These are phyloP conservation scores for Oreortyx pictus DNA, from an alignment of 2,797 vertebrate species.

Conservation along the genomic window DNA sequence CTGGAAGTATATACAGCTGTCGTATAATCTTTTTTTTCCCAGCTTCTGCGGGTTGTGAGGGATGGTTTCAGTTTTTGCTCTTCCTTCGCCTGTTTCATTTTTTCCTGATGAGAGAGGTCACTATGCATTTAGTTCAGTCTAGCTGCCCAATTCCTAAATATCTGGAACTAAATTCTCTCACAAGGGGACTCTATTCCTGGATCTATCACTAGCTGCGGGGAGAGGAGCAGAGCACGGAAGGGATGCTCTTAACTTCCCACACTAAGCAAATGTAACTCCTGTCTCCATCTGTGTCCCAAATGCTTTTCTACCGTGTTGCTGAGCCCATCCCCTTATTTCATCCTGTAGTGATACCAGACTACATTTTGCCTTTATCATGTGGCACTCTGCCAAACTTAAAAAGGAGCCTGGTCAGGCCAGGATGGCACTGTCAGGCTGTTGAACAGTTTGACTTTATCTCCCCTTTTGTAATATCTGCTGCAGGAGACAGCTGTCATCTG, in stretches of 20 bases:
- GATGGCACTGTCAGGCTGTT: fast-evolving
- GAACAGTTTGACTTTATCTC: not conserved
- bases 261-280: fast-evolving
- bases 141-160: not conserved
- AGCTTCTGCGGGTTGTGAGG: not conserved
- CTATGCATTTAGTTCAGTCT: not conserved
- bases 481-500: not conserved
- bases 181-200: not conserved
- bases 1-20: not conserved
- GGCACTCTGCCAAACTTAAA: not conserved
- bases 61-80: not conserved
- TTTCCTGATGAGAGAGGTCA: not conserved
- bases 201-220: not conserved
- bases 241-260: not conserved
- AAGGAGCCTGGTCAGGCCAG: not conserved
- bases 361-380: not conserved
- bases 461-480: not conserved
- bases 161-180: not conserved
- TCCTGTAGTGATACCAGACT: fast-evolving
- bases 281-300: fast-evolving
- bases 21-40: not conserved
- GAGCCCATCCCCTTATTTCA: not conserved
- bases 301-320: not conserved
- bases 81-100: not conserved
- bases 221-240: not conserved